phyloP scores from a whole-genome alignment of 2,888 invertebrate genomes.

The Lacanobia oleracea region DNA sequence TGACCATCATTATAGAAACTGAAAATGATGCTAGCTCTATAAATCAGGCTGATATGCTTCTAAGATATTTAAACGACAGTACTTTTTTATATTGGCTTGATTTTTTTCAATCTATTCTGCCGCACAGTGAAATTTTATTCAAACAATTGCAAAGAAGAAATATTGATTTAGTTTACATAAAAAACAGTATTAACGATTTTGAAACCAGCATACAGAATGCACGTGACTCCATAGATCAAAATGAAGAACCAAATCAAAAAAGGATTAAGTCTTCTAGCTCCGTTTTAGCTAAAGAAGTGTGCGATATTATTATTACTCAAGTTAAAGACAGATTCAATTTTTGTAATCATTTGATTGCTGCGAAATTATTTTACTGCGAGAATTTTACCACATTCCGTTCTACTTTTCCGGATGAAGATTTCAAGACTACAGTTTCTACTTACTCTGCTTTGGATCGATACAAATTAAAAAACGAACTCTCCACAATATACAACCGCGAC shows the following conservation, averaged over 20 bases:
- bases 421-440: not conserved
- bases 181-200: conserved; percentile 6
- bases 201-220: conserved; percentile 5
- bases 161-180: too few relatives aligned
- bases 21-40: too few relatives aligned
- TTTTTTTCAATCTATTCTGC: too few relatives aligned
- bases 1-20: too few relatives aligned
- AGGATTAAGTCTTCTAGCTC: not conserved
- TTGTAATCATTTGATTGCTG: conserved; percentile 8
- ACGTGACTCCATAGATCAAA: not conserved
- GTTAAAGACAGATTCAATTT: too few relatives aligned
- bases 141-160: too few relatives aligned
- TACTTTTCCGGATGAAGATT: not conserved
- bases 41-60: too few relatives aligned
- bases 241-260: not conserved
- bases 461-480: conserved; percentile 5
- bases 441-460: not conserved
- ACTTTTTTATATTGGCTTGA: too few relatives aligned
- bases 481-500: not conserved
- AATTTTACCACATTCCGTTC: not conserved
- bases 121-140: too few relatives aligned
- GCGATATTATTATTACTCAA: too few relatives aligned
- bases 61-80: too few relatives aligned
- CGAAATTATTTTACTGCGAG: conserved; percentile 9
- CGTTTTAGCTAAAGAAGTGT: too few relatives aligned